Evolutionary conservation across 2,888 invertebrate species (phyloP), one percentile per base, ranked within the genome.

Genomic region (Encarsia formosa): DNA sequence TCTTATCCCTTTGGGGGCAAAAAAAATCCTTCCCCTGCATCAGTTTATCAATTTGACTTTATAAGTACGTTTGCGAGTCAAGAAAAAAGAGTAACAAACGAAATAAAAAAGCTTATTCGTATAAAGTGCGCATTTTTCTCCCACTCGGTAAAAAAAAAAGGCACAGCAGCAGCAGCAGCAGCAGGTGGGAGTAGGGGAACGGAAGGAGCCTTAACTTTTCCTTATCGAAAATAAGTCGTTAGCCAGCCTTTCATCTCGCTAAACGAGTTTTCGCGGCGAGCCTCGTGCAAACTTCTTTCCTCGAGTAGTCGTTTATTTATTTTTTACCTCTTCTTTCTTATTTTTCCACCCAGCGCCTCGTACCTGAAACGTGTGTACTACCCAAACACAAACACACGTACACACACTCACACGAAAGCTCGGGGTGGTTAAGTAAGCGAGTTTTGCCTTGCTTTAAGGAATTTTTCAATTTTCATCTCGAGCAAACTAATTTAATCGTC

Each of bases 221-320:
- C 71, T 73, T 73, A 72, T 70, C 69, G 71, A 73, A 73, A 73
- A 73, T 73, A 73, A 73, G 73, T 73, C 73, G 73, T 73, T 73
- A 73, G 73, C 60, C 60, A 65, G 62, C 66, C 71, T 73, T 73
- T 73, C 73, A 73, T 73, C 73, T 73, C 49, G 55, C 71, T 71
- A 73, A 73, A 73, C 72, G 72, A 73, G 73, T 73, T 73, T 73
- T 73, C 68, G 65, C 66, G 64, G 65, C 64, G 67, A 65, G 64
- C 66, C 64, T 64, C 57, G 57, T 46, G 59, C 49, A 56, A 68
- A 60, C 65, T 68, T 56, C 56, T 49, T 55, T 56, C 54, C 43
- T 46, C 54, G 26, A n/a, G 34, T 15, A n/a, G 16, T 34, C 34
- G 34, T 34, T n/a, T 15, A 34, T 34, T 34, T 34, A n/a, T 34